These are phyloP conservation scores for Pionites leucogaster DNA, from an alignment of 2,113 vertebrate species.

Conservation along the genomic window DNA sequence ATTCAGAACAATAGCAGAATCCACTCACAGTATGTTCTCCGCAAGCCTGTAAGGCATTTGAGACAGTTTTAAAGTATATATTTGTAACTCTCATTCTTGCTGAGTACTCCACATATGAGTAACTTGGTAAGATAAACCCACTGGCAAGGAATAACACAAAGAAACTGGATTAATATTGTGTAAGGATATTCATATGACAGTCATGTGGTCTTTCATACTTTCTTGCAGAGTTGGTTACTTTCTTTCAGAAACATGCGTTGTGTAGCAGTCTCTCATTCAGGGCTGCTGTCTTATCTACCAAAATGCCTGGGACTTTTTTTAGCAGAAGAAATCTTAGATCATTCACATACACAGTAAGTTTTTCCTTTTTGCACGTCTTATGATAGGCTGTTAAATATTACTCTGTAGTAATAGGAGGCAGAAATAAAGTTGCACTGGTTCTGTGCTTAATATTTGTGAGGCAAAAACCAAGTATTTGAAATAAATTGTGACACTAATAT, in stretches of 20 bases:
- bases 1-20: background rate
- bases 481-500: background rate
- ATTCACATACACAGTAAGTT: conserved; percentile 37
- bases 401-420: background rate
- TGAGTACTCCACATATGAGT: background rate
- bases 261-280: background rate
- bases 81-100: background rate
- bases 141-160: background rate
- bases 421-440: background rate
- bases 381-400: background rate
- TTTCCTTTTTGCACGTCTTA: background rate
- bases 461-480: background rate
- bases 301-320: conserved; percentile 25
- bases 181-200: conserved; percentile 56
- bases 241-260: background rate
- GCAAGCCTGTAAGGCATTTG: background rate
- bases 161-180: conserved; percentile 31
- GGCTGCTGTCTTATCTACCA: background rate
- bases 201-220: conserved; percentile 48
- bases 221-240: background rate
- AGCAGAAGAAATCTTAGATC: conserved; percentile 18
- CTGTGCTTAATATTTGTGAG: background rate
- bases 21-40: background rate
- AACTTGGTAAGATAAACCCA: background rate
- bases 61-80: background rate